Evolutionary conservation across 2,888 invertebrate species (phyloP).

Genomic region (Poecilus cupreus): DNA sequence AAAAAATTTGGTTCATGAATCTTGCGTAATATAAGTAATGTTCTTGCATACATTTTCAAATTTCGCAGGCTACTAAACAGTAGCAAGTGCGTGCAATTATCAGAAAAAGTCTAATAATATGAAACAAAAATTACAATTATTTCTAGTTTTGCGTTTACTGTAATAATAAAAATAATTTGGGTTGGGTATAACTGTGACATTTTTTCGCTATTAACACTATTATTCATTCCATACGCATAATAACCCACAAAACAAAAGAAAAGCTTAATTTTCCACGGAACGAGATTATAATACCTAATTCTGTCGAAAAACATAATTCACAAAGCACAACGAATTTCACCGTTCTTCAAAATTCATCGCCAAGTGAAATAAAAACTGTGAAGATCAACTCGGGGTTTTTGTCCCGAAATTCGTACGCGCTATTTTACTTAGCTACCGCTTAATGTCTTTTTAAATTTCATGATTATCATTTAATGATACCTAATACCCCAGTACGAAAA

Average conservation of each 20-base stretch:
- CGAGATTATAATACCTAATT: constrained; percentile 43
- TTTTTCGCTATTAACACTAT: constrained; percentile 1
- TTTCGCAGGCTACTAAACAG: background rate
- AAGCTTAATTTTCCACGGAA: background rate
- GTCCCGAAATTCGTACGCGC: constrained; percentile 13
- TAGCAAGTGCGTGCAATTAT: too few species aligned
- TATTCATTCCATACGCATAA: constrained; percentile 31
- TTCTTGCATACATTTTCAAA: too few species aligned
- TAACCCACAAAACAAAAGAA: background rate
- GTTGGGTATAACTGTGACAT: constrained; percentile 7
- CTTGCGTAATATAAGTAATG: too few species aligned
- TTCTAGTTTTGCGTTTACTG: background rate
- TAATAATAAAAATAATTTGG: constrained; percentile 1
- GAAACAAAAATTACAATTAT: background rate
- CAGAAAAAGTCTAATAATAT: background rate
- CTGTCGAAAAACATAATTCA: constrained; percentile 38
- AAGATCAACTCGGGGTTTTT: constrained; percentile 10
- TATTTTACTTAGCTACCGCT: constrained; percentile 55
- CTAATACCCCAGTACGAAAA: constrained; percentile 46
- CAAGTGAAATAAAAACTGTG: background rate
- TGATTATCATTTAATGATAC: constrained; percentile 58
- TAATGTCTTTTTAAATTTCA: constrained; percentile 58
- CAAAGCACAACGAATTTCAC: constrained; percentile 46
- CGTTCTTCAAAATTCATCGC: constrained; percentile 37
- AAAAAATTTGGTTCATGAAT: too few species aligned